These are phyloP conservation scores for Oplegnathus fasciatus DNA, from an alignment of 2,113 vertebrate genomes.

Conservation along the genomic window DNA sequence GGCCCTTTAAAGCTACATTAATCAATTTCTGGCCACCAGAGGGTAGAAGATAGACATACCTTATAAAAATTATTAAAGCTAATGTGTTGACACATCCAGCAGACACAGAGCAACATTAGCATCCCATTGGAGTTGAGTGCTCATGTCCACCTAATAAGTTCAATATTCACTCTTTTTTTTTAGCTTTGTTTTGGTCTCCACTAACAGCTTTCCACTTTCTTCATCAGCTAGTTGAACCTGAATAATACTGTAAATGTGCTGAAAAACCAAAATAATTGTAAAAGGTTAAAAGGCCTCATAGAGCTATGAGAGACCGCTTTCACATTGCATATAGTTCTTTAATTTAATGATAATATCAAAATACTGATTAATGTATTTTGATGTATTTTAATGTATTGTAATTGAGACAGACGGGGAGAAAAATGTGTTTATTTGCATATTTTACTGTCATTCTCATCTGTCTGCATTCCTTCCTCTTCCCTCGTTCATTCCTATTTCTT, in stretches of 20 bases:
- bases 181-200: no score
- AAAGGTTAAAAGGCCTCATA: neutral
- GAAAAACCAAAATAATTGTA: neutral
- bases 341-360: neutral
- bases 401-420: neutral
- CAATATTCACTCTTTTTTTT: no score
- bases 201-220: neutral
- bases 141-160: no score
- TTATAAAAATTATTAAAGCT: neutral
- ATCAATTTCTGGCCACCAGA: neutral
- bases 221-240: neutral
- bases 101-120: no score
- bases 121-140: no score
- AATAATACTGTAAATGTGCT: neutral
- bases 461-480: slow-evolving; percentile 40
- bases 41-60: neutral
- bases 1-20: no score
- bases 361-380: no score
- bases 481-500: neutral
- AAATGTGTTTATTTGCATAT: neutral
- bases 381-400: no score
- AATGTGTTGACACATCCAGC: no score
- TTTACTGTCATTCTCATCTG: slow-evolving; percentile 1
- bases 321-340: neutral
- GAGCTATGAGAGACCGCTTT: neutral